Base-by-base conservation (phyloP, 2,113 vertebrate species). In the Mastomys coucha region DNA sequence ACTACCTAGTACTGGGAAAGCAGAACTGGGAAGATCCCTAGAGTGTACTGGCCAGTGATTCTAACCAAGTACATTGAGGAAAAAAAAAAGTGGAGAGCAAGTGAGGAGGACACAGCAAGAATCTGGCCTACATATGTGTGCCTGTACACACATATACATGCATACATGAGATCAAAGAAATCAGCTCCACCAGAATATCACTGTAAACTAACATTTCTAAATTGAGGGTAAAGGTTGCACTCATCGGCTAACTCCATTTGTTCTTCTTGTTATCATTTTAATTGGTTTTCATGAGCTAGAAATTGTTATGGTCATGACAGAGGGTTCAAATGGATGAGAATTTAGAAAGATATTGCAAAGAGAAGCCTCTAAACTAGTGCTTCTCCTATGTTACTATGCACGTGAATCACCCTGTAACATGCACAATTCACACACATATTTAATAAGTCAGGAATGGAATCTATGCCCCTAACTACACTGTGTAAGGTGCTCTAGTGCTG, bases 131-230 rank as follows among this genome's bases (percentile, higher is more conserved):
- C 17, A 49, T 78, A 31, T 9, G 14, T 51, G 28, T 53, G 51
- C 36, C 70, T 20, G 19, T 8, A 0, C 33, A 49, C 24, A 36
- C 3, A 58, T 16, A 58, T 13, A 56, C 14, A 60, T 8, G 65
- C n/a, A 70, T 93, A 90, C 16, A 1, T 70, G 19, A 85, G 45
- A 19, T 6, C 33, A 49, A 93, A 91, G n/a, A 92, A 91, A 96
- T 12, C 75, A 45, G 7, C 77, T 31, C 63, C 73, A 84, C 17
- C 4, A 45, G 69, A 93, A 90, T 39, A 93, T 49, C 88, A 45
- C 58, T 63, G 7, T 36, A 93, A 93, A 86, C 39, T 84, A 91
- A 78, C 28, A 51, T 91, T 94, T 96, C 67, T 87, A 95, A 76
- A 42, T 77, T 76, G 58, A 49, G 17, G 36, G 20, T 81, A 65